Conservation (phyloP, 2,888 invertebrate species). For the Ditylenchus weischeri region DNA sequence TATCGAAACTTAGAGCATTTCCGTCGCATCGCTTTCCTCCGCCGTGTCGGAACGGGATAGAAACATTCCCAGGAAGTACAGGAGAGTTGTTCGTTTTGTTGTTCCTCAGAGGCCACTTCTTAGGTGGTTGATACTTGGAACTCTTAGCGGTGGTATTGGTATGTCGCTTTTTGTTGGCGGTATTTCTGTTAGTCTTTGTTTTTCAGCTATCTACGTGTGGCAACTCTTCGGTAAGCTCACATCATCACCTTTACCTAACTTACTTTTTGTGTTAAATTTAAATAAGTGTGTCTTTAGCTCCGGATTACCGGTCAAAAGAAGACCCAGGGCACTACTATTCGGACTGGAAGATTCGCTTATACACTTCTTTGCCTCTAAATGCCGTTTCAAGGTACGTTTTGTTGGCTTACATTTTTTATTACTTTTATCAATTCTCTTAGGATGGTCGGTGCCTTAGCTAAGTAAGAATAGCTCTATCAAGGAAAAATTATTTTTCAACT, state of each 20-base stretch:
- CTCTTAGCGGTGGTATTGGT: conserved; percentile 28
- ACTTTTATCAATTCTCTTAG: neutral
- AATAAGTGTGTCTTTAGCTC: neutral
- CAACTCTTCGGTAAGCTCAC: neutral
- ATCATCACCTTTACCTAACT: too few species aligned
- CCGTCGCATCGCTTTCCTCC: too few species aligned
- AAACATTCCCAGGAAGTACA: neutral
- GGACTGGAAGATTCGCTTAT: conserved; percentile 57
- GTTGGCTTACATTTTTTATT: too few species aligned
- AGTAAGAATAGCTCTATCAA: neutral
- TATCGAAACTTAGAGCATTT: too few species aligned
- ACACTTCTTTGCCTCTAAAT: conserved; percentile 54
- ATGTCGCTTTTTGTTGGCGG: too few species aligned
- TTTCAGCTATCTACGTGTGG: conserved; percentile 36
- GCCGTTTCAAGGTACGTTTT: conserved; percentile 25
- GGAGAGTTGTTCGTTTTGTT: neutral
- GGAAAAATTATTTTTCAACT: too few species aligned
- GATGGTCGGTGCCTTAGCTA: conserved; percentile 39
- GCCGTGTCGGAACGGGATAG: too few species aligned
- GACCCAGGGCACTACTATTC: conserved; percentile 56
- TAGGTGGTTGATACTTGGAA: conserved; percentile 17
- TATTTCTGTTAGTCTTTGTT: too few species aligned
- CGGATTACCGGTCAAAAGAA: conserved; percentile 46
- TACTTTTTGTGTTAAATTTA: too few species aligned
- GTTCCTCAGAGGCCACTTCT: conserved; percentile 12